Percentiles rank a stretch among this genome's conserved stretches.
Conservation (phyloP, 1,140 invertebrate species). For the Plutomurus gul region DNA sequence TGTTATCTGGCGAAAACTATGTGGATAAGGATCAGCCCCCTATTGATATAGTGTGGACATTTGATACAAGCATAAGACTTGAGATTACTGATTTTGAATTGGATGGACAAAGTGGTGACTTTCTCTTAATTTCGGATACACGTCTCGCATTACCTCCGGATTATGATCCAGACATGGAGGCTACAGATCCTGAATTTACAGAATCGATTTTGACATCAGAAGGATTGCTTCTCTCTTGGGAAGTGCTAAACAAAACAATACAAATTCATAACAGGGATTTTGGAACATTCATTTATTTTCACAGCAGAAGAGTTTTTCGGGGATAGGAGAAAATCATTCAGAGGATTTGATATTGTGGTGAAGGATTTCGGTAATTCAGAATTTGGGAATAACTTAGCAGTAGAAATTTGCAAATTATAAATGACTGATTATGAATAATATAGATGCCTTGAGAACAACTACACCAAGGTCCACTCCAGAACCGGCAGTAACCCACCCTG, state of each 20-base stretch:
- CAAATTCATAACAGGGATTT: neutral
- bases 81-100: slow-evolving; percentile 20
- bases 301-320: neutral
- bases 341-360: slow-evolving; percentile 34
- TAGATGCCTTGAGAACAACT: neutral
- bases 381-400: no score
- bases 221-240: slow-evolving; percentile 35
- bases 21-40: neutral
- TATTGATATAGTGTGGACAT: slow-evolving; percentile 31
- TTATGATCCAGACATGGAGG: neutral
- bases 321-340: neutral
- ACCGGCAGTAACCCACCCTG: neutral
- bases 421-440: no score
- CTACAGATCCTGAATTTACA: neutral
- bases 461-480: neutral
- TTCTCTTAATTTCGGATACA: slow-evolving; percentile 29
- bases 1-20: neutral
- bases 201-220: neutral
- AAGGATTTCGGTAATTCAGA: slow-evolving; percentile 28
- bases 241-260: slow-evolving; percentile 32
- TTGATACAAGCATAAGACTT: slow-evolving; percentile 1
- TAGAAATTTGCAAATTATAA: no score
- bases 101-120: slow-evolving; percentile 40
- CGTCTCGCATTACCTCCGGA: neutral
- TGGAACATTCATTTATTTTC: slow-evolving; percentile 34